Conservation (phyloP, 2,797 vertebrate genomes). For the Florisuga fusca region DNA sequence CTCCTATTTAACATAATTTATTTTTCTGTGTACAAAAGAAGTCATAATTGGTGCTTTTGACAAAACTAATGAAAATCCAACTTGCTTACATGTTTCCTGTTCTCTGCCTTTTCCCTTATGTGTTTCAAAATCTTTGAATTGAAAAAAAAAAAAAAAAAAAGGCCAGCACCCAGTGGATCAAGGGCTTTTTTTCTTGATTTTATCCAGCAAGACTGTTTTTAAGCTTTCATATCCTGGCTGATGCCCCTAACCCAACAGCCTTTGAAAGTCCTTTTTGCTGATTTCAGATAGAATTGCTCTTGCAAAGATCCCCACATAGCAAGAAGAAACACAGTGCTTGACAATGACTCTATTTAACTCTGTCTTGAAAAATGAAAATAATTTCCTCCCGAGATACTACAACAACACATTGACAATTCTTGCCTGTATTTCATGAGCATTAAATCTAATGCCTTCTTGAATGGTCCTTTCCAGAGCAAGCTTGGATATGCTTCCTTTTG, state of each 20-base stretch:
- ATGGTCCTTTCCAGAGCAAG: not conserved
- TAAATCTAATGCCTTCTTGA: not conserved
- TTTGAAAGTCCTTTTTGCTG: conserved; percentile 37
- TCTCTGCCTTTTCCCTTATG: not conserved
- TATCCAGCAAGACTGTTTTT: conserved; percentile 11
- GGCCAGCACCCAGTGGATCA: conserved; percentile 61
- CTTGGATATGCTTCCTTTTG: conserved; percentile 11
- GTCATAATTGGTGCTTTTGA: conserved; percentile 13
- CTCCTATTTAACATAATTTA: not conserved
- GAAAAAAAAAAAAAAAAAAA: not conserved
- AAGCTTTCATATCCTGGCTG: conserved; percentile 4
- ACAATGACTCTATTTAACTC: conserved; percentile 24
- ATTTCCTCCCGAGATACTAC: not conserved
- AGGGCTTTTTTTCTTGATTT: conserved; percentile 74
- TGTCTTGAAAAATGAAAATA: not conserved
- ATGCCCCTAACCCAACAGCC: not conserved
- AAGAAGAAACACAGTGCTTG: conserved; percentile 21
- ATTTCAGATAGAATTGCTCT: conserved; percentile 37
- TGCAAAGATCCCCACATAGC: not conserved
- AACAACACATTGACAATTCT: not conserved
- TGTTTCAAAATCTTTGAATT: conserved; percentile 34
- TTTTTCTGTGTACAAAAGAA: conserved; percentile 3
- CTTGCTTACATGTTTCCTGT: not conserved
- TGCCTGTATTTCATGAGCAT: conserved; percentile 8
- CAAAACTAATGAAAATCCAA: conserved; percentile 14